Evolutionary conservation across 2,113 vertebrate species (phyloP), one percentile per base, ranked within the genome.

Genomic region (Romanogobio albipinnatus): DNA sequence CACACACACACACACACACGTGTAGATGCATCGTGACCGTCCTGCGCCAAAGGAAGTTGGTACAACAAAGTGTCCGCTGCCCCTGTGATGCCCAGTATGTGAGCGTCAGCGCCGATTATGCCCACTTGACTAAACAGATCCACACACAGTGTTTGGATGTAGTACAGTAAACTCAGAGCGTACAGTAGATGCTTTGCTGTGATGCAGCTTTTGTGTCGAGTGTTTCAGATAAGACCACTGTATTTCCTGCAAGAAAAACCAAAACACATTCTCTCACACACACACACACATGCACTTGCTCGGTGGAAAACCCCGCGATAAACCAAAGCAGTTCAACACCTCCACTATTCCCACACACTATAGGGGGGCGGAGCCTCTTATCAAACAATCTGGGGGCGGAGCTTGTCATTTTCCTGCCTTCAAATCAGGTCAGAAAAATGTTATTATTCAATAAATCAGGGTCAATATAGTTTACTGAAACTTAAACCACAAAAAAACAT

Each of bases 31-130:
- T 61, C 71, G 26, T 66, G 61, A 82, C 64, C 53, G 9, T 71
- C n/a, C 78, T 22, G 11, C 82, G 78, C 86, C 62, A 77, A 76
- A 75, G 84, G 66, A 81, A 80, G 76, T 62, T 80, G 26, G 39
- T 73, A 43, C 61, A 29, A 79, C 86, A 64, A 84, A 81, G 53
- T 62, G 78, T 81, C 83, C 73, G 33, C 26, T 76, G 83, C 59
- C 86, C 68, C 73, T 53, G 74, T 14, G 86, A 74, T 22, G 26
- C 61, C 77, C 83, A 76, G 82, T 24, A 39, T 76, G 84, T 51
- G 77, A 77, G 39, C 33, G 43, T 84, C 86, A 81, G 43, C 1
- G 17, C 17, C 22, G 6, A 49, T 85, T 62, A 76, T 64, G 10
- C 43, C 47, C 83, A 84, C 83, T 43, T 68, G 70, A 75, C n/a